A percentile compares a stretch with the other conserved stretches of the same genome.
These are phyloP conservation scores for Octopus bimaculoides DNA, from an alignment of 1,140 invertebrate species.

Conservation along the genomic window DNA sequence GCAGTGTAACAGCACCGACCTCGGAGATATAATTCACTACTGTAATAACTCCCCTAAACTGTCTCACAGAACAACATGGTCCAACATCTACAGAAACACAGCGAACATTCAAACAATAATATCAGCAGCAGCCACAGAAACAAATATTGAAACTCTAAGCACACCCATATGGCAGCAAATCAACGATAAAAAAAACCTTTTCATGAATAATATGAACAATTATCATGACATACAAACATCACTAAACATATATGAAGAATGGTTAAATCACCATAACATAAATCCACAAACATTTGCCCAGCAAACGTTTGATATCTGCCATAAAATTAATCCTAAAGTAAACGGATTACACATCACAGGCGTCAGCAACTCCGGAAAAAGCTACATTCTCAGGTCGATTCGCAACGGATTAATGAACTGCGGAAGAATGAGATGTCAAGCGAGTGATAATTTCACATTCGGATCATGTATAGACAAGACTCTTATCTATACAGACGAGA, in stretches of 20 bases:
- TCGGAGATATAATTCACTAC: too few relatives aligned
- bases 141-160: not conserved
- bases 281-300: not conserved
- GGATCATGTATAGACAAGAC: not conserved
- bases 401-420: not conserved
- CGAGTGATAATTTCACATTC: not conserved
- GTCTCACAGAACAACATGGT: not conserved
- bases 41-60: too few relatives aligned
- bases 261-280: not conserved
- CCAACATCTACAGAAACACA: not conserved
- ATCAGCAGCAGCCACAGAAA: too few relatives aligned
- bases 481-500: not conserved
- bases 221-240: not conserved
- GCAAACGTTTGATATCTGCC: not conserved
- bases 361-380: not conserved
- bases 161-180: not conserved
- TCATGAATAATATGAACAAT: not conserved
- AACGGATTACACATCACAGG: not conserved
- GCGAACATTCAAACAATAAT: not conserved
- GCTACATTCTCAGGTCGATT: not conserved
- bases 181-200: not conserved
- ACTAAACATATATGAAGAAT: not conserved
- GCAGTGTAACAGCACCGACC: too few relatives aligned
- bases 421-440: not conserved
- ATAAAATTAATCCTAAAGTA: not conserved